Conservation (phyloP, 2,888 invertebrate species). For the Peribatodes rhomboidaria region DNA sequence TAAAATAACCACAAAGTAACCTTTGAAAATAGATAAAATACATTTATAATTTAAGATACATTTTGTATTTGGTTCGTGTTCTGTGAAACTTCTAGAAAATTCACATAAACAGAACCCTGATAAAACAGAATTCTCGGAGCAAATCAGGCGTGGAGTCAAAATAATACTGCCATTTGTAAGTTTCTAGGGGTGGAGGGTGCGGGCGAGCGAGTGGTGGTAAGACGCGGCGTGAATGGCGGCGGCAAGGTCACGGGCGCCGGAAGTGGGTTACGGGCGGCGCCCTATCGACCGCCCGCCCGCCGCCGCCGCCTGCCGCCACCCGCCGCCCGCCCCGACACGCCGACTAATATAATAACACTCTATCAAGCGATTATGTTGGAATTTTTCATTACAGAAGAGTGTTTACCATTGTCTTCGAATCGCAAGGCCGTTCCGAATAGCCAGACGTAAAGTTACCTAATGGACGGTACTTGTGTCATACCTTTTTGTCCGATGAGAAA, state of each 20-base stretch:
- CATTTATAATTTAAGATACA: neutral
- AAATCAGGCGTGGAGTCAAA: constrained; percentile 65
- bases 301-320: constrained; percentile 33
- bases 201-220: constrained; percentile 60
- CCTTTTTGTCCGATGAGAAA: constrained; percentile 5
- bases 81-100: constrained; percentile 2
- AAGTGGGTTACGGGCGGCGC: constrained; percentile 85
- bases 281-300: constrained; percentile 76
- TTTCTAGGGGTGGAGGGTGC: constrained; percentile 47
- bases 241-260: constrained; percentile 85
- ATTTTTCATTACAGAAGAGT: constrained; percentile 32
- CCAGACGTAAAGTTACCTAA: constrained; percentile 11
- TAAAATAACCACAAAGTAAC: constrained; percentile 5
- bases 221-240: constrained; percentile 83
- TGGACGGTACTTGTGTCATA: neutral
- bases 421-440: constrained; percentile 20
- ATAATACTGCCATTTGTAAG: constrained; percentile 70
- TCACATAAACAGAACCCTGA: constrained; percentile 51
- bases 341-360: constrained; percentile 39
- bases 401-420: constrained; percentile 28
- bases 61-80: neutral
- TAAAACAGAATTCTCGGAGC: constrained; percentile 51
- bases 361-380: constrained; percentile 20
- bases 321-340: constrained; percentile 40
- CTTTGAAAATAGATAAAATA: neutral